These are phyloP conservation scores for Tokudaia tokunoshimensis DNA, from an alignment of 2,797 vertebrate species.

Conservation along the genomic window DNA sequence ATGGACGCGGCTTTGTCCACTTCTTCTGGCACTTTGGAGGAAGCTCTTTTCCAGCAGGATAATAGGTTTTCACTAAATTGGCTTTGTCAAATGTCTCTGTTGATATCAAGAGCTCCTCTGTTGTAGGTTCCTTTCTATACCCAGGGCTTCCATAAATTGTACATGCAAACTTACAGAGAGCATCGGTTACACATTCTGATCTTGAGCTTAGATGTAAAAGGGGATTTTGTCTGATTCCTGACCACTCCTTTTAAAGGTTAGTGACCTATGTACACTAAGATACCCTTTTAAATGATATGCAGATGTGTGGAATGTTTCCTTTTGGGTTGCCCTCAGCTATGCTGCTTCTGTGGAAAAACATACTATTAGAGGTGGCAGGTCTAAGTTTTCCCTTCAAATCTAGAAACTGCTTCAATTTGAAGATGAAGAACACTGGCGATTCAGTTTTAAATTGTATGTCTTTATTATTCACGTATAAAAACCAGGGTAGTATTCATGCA, in stretches of 20 bases:
- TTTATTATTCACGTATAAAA: not conserved
- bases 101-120: slow-evolving; percentile 1
- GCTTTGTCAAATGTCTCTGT: not conserved
- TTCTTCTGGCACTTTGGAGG: not conserved
- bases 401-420: not conserved
- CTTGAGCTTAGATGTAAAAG: not conserved
- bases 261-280: not conserved
- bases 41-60: not conserved
- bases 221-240: not conserved
- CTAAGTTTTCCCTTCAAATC: not conserved
- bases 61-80: slow-evolving; percentile 35
- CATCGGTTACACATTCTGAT: not conserved
- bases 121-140: slow-evolving; percentile 10
- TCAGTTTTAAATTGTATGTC: not conserved
- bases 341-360: not conserved
- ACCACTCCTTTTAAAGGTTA: not conserved
- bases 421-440: not conserved
- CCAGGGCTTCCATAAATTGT: not conserved
- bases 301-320: not conserved
- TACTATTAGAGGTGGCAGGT: slow-evolving; percentile 11
- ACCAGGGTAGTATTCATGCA: not conserved
- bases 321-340: slow-evolving; percentile 49
- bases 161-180: not conserved
- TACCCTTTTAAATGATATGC: not conserved
- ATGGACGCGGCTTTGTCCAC: not conserved